A percentile compares a stretch with the other conserved stretches of the same genome.
Evolutionary conservation across 2,113 vertebrate species (phyloP).

Genomic region (Pachycephala philippinensis): DNA sequence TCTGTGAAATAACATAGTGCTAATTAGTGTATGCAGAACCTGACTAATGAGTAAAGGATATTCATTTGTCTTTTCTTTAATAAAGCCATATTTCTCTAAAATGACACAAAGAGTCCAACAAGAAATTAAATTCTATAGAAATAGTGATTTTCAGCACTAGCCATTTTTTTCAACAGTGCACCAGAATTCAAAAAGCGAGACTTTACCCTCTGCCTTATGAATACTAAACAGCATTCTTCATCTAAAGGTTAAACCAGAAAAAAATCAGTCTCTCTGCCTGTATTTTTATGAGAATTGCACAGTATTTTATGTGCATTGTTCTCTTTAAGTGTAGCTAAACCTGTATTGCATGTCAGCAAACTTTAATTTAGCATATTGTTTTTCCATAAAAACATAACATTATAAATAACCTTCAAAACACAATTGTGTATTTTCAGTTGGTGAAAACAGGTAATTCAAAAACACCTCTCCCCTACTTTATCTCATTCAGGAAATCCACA

Average conservation of each 20-base stretch:
- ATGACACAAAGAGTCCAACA: not conserved
- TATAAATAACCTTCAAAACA: not conserved
- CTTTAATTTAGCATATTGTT: not conserved
- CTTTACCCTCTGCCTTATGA: not conserved
- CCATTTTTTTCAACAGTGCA: not conserved
- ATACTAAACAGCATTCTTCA: slow-evolving; percentile 1
- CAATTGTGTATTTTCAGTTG: not conserved
- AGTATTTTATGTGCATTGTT: not conserved
- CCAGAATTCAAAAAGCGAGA: not conserved
- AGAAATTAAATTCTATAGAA: slow-evolving; percentile 12
- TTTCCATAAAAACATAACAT: not conserved
- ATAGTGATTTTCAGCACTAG: not conserved
- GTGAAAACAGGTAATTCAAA: not conserved
- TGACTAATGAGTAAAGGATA: not conserved
- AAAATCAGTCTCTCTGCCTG: not conserved
- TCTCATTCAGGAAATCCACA: not conserved
- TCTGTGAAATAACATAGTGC: not conserved
- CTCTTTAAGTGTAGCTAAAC: not conserved
- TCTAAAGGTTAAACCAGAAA: slow-evolving; percentile 3
- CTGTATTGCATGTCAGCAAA: not conserved
- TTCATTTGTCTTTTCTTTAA: slow-evolving; percentile 1
- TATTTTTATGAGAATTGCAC: not conserved
- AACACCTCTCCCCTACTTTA: not conserved
- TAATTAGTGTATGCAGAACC: not conserved
- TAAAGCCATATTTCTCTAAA: not conserved